phyloP scores from a whole-genome alignment of 2,888 invertebrate species.

The Arge pagana region DNA sequence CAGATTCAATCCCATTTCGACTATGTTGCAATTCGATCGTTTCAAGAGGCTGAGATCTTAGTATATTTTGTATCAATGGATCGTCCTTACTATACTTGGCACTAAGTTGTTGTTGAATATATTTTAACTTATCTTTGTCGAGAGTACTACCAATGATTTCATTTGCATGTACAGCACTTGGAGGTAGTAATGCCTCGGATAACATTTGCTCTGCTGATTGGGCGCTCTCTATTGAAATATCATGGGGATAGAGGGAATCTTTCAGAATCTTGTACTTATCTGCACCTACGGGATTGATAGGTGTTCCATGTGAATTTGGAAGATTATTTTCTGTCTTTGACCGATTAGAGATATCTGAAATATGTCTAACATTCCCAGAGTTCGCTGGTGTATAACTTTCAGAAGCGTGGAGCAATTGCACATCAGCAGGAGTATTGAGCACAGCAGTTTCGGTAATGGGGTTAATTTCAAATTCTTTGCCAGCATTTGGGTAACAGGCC shows the following conservation, averaged over 20 bases:
- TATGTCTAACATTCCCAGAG: not conserved
- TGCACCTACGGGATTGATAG: not conserved
- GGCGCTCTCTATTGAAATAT: slow-evolving; percentile 25
- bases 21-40: slow-evolving; percentile 1
- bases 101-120: slow-evolving; percentile 47
- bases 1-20: not conserved
- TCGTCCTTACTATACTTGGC: slow-evolving; percentile 45
- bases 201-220: slow-evolving; percentile 43
- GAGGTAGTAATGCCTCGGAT: slow-evolving; percentile 45
- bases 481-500: slow-evolving; percentile 2
- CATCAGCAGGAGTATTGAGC: not conserved
- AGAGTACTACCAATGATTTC: slow-evolving; percentile 52
- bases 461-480: not conserved
- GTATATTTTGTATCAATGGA: slow-evolving; percentile 2
- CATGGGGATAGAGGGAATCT: slow-evolving; percentile 2
- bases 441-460: not conserved
- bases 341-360: not conserved
- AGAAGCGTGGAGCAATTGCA: not conserved
- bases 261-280: not conserved
- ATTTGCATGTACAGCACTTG: slow-evolving; percentile 40
- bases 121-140: slow-evolving; percentile 42
- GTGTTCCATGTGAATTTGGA: not conserved
- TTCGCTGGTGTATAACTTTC: not conserved
- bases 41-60: slow-evolving; percentile 8
- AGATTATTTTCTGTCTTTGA: not conserved